Conservation (phyloP, 2,113 vertebrate species). For the Vulpes ferrilata region DNA sequence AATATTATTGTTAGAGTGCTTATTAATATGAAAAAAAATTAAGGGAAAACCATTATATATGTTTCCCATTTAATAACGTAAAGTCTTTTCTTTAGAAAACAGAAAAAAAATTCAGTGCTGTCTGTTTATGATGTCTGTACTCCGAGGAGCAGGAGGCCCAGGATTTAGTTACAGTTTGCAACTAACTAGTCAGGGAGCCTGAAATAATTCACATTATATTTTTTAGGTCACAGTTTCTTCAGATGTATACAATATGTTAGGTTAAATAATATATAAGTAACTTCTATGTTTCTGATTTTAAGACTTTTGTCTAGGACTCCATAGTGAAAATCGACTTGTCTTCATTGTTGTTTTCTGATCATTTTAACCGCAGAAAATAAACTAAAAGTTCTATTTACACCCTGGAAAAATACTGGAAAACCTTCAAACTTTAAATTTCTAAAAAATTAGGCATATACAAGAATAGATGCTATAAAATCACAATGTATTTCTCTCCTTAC, state of each 20-base stretch:
- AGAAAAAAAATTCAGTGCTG: background rate
- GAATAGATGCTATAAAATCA: background rate
- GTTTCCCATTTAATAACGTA: background rate
- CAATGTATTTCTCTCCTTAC: background rate
- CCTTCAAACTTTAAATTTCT: background rate
- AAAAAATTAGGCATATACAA: background rate
- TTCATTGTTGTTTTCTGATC: background rate
- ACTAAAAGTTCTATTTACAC: background rate
- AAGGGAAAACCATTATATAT: background rate
- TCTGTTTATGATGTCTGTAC: background rate
- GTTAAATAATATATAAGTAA: background rate
- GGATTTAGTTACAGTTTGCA: background rate
- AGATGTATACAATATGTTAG: background rate
- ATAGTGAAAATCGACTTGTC: background rate
- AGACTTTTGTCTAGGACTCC: background rate
- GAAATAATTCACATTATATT: background rate
- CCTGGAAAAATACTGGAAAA: background rate
- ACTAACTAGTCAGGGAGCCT: background rate
- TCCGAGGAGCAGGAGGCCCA: background rate
- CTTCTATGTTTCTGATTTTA: background rate
- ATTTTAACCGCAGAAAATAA: constrained; percentile 37
- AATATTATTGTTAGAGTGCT: background rate
- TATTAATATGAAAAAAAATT: background rate
- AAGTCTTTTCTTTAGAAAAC: background rate
- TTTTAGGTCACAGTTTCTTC: background rate